Base-by-base conservation (phyloP, 2,797 vertebrate genomes). In the Chromobotia macracanthus region DNA sequence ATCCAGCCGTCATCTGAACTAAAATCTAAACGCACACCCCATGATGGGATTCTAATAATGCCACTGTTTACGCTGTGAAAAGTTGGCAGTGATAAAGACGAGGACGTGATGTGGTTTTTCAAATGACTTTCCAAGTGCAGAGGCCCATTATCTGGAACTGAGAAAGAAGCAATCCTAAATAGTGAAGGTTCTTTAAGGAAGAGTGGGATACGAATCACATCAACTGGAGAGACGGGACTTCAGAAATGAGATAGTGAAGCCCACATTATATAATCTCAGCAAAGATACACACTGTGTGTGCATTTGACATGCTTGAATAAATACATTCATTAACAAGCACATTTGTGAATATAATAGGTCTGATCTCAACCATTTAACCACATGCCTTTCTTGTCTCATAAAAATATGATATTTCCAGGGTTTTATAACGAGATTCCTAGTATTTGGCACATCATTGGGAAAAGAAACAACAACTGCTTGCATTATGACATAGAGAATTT, bases 241-340 rank as follows among this genome's bases (percentile, higher is more conserved):
- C 9, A 13, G 61, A 55, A 66, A 55, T 55, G 6, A 66, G 73
- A 75, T 18, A 25, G 35, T 3, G 6, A 75, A 23, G 48, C 19
- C 60, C 60, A 65, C 19, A 11, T 65, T 51, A 53, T 38, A 53
- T 53, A 31, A 53, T 9, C 28, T 41, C 15, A 13, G 44, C 44
- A 48, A 63, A 63, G 11, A 48, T 48, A 44, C 46, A 8, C 23
- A 19, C 58, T 61, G 21, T 53, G 46, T 28, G 18, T 61, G 51
- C 50, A 31, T 31, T 31, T 31, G 31, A 31, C 46, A 56, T 72
- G 63, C 15, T 48, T 65, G 35, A 75, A 48, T 60, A 81, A 75
- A 84, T 81, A 63, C 74, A 77, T 84, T 75, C 18, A 72, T 69
- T 77, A 66, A 23, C 41, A 58, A 56, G 68, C 51, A 64, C 68